These are phyloP conservation scores for Leptonema lineaticorne DNA, from an alignment of 1,140 invertebrate species.

Conservation along the genomic window DNA sequence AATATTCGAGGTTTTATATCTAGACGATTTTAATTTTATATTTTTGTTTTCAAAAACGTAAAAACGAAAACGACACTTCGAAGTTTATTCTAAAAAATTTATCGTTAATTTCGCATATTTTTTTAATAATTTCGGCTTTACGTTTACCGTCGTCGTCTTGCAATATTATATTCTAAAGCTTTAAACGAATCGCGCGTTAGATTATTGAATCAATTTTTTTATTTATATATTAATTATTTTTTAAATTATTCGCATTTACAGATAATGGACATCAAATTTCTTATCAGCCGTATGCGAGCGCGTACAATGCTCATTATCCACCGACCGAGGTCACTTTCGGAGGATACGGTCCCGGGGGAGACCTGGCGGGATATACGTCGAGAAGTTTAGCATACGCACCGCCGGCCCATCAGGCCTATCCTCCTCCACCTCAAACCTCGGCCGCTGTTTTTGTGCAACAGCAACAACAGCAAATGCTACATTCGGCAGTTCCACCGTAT, in stretches of 20 bases:
- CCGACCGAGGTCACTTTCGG: constrained; percentile 53
- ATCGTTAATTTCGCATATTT: no score
- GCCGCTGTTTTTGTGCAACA: constrained; percentile 46
- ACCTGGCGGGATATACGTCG: constrained; percentile 53
- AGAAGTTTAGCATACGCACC: constrained; percentile 53
- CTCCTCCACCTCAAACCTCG: constrained; percentile 43
- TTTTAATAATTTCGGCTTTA: no score
- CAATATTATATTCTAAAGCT: no score
- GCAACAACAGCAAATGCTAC: constrained; percentile 50
- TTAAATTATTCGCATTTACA: constrained; percentile 42
- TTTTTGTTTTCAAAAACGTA: no score
- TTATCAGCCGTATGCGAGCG: constrained; percentile 55
- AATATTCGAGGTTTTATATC: no score
- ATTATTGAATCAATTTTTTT: no score
- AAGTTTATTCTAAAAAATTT: no score
- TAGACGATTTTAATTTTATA: no score
- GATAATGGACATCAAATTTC: constrained; percentile 57
- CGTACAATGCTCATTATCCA: constrained; percentile 56
- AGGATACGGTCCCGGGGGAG: constrained; percentile 50
- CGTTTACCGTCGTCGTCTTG: no score
- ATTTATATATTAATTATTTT: background rate
- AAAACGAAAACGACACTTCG: no score
- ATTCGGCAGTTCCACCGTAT: constrained; percentile 47
- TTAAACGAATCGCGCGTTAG: no score
- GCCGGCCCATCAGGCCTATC: constrained; percentile 56